phyloP scores from a whole-genome alignment of 1,140 invertebrate genomes.

The Limonius californicus region DNA sequence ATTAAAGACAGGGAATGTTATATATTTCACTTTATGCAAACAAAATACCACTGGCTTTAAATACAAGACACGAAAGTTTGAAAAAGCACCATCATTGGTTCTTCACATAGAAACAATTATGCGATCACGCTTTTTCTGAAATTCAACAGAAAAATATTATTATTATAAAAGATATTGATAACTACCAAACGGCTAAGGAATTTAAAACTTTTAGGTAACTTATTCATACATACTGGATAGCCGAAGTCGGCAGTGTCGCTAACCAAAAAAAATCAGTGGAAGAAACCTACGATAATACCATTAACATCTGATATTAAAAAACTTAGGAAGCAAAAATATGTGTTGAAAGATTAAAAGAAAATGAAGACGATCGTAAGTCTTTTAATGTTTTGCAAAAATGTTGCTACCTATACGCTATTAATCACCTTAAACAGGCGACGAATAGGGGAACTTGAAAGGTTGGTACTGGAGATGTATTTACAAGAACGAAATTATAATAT shows the following conservation, averaged over 20 bases:
- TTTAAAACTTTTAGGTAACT: neutral
- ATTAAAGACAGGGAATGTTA: neutral
- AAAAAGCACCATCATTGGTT: neutral
- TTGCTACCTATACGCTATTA: neutral
- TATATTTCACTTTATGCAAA: neutral
- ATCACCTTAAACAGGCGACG: too few species aligned
- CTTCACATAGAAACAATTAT: too few species aligned
- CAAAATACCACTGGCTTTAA: neutral
- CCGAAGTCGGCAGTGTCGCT: neutral
- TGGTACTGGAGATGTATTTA: neutral
- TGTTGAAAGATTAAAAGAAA: neutral
- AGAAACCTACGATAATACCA: too few species aligned
- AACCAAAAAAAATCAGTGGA: conserved; percentile 3
- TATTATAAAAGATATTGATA: neutral
- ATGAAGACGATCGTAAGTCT: neutral
- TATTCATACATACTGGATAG: neutral
- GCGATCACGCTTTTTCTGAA: too few species aligned
- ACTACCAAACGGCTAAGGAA: neutral
- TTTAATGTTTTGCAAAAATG: too few species aligned
- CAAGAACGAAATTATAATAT: neutral
- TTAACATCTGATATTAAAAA: too few species aligned
- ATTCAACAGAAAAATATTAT: too few species aligned
- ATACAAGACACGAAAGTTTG: neutral
- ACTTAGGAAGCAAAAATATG: neutral
- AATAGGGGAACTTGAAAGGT: too few species aligned